phyloP scores from a whole-genome alignment of 2,888 invertebrate species.

The Drosophila mettleri region DNA sequence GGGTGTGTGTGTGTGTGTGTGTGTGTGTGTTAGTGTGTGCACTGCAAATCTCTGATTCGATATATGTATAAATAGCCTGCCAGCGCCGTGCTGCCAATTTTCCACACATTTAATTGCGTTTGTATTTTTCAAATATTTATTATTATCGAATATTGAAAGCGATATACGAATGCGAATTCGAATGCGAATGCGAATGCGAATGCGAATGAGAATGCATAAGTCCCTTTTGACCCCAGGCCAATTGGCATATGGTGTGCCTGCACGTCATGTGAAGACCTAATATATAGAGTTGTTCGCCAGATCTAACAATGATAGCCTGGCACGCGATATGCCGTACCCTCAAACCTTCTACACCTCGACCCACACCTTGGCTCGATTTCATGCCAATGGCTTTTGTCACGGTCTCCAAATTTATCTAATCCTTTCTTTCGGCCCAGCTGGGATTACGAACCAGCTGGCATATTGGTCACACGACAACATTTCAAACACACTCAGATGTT shows the following conservation, averaged over 20 bases:
- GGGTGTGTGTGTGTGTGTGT: conserved; percentile 5
- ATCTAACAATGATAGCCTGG: conserved; percentile 49
- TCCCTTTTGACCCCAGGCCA: not conserved
- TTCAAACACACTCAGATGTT: not conserved
- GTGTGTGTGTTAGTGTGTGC: conserved; percentile 24
- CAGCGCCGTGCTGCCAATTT: conserved; percentile 48
- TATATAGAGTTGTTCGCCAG: conserved; percentile 26
- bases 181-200: conserved; percentile 52
- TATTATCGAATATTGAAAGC: conserved; percentile 76
- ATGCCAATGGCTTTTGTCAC: conserved; percentile 44
- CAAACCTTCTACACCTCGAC: conserved; percentile 22
- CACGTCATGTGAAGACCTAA: conserved; percentile 41
- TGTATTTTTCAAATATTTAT: conserved; percentile 78
- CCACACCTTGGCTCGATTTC: not conserved
- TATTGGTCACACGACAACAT: not conserved
- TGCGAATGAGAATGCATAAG: conserved; percentile 37
- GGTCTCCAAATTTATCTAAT: conserved; percentile 34
- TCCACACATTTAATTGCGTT: conserved; percentile 75
- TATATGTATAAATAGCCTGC: conserved; percentile 25
- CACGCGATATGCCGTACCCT: conserved; percentile 69
- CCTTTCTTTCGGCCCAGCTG: conserved; percentile 30
- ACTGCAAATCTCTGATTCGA: conserved; percentile 72
- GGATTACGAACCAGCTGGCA: conserved; percentile 7
- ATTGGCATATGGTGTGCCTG: conserved; percentile 39
- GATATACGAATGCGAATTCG: conserved; percentile 55